Conservation (phyloP, 92 coral and sea anemone species). For the Epizoanthus fatuus region DNA sequence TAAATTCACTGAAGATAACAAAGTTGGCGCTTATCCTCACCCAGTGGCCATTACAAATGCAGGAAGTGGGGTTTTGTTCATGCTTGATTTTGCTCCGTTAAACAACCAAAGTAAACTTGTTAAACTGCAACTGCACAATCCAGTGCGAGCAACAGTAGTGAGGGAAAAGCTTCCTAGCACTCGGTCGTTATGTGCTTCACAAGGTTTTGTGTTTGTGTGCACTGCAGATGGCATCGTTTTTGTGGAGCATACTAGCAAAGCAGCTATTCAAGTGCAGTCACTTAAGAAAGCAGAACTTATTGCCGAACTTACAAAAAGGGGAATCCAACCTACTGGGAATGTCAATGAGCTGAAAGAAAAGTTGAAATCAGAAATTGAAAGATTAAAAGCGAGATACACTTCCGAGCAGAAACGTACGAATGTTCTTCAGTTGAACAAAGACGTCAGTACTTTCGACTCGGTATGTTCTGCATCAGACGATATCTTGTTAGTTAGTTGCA, state of each 20-base stretch:
- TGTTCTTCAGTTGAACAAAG: constrained; percentile 54
- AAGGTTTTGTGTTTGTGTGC: constrained; percentile 64
- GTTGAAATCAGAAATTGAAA: constrained; percentile 17
- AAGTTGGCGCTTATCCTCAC: constrained; percentile 69
- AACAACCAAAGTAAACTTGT: constrained; percentile 63
- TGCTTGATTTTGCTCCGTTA: constrained; percentile 63
- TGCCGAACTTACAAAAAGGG: constrained; percentile 67
- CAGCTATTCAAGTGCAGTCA: constrained; percentile 54
- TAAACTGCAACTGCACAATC: constrained; percentile 67
- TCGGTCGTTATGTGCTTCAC: constrained; percentile 55
- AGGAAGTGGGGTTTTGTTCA: constrained; percentile 62
- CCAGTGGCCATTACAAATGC: constrained; percentile 67
- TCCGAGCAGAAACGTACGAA: constrained; percentile 49
- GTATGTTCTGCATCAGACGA: constrained; percentile 71
- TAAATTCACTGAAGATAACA: constrained; percentile 69
- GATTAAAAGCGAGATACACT: constrained; percentile 50
- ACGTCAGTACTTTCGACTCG: constrained; percentile 27
- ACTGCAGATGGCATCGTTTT: constrained; percentile 60
- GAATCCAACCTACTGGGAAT: constrained; percentile 62
- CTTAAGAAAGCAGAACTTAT: constrained; percentile 61
- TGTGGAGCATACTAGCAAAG: constrained; percentile 39
- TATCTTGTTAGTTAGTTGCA: constrained; percentile 55
- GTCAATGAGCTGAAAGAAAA: constrained; percentile 41
- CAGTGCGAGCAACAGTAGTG: constrained; percentile 57
- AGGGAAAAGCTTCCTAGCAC: constrained; percentile 55